These are phyloP conservation scores for Corydoras maculifer DNA, from an alignment of 2,113 vertebrate genomes.

Conservation along the genomic window DNA sequence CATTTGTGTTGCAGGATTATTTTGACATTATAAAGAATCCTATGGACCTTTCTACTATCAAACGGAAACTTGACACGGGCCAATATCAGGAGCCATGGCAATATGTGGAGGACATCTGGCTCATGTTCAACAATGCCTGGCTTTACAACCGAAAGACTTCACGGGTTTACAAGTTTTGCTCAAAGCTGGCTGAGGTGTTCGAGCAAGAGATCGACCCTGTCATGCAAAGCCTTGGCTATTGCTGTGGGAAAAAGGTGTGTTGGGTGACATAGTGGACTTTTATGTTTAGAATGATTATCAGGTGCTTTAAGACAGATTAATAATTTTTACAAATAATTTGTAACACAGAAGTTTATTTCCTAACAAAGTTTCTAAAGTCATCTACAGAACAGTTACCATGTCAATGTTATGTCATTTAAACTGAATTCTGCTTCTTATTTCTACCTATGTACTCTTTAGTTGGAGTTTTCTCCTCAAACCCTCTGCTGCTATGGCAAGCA, in stretches of 20 bases:
- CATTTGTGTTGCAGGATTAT: slow-evolving; percentile 76
- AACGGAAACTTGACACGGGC: slow-evolving; percentile 93
- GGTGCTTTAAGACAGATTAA: no score
- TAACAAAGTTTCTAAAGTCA: no score
- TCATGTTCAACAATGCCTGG: slow-evolving; percentile 99
- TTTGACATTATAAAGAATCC: slow-evolving; percentile 98
- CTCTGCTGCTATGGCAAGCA: slow-evolving; percentile 99
- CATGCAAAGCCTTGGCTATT: slow-evolving; percentile 95
- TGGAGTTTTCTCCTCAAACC: slow-evolving; percentile 98
- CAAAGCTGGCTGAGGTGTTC: slow-evolving; percentile 94
- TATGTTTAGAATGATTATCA: no score
- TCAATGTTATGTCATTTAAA: no score
- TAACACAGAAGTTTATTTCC: no score
- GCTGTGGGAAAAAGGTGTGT: slow-evolving; percentile 93
- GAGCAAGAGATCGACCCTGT: slow-evolving; percentile 98
- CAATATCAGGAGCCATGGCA: slow-evolving; percentile 98
- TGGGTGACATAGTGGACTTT: not conserved
- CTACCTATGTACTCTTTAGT: slow-evolving; percentile 55
- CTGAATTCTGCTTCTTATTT: no score
- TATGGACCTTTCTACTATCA: slow-evolving; percentile 97
- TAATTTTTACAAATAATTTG: no score
- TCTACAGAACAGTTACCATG: no score
- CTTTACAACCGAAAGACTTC: slow-evolving; percentile 98
- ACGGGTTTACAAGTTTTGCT: slow-evolving; percentile 94
- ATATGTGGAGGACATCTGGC: slow-evolving; percentile 97